phyloP scores from a whole-genome alignment of 2,797 vertebrate species.

The Gambelia wislizenii region DNA sequence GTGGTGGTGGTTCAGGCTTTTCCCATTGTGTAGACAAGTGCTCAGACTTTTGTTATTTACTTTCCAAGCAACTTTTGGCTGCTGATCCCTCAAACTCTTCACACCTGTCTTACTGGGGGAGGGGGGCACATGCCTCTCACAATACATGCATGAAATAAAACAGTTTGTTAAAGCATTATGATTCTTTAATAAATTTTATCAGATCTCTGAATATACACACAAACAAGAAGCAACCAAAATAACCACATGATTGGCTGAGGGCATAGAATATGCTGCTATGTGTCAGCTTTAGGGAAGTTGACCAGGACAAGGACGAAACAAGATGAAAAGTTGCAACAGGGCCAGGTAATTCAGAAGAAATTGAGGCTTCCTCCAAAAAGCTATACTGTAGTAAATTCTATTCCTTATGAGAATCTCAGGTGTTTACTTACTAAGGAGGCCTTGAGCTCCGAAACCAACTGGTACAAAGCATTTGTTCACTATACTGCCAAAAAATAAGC shows the following conservation, averaged over 20 bases:
- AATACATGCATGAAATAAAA: background rate
- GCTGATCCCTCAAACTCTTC: background rate
- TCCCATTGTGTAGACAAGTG: too few species aligned
- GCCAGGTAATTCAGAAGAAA: background rate
- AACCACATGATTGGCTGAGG: background rate
- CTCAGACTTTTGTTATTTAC: too few species aligned
- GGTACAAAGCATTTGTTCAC: background rate
- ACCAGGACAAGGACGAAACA: background rate
- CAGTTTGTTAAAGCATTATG: background rate
- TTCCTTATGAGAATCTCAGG: background rate
- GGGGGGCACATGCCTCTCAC: background rate
- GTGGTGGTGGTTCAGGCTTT: too few species aligned
- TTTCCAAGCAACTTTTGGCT: too few species aligned
- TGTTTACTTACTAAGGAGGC: background rate
- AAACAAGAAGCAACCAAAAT: background rate
- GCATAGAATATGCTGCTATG: background rate
- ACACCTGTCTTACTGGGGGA: background rate
- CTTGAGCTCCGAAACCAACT: background rate
- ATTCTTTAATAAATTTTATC: background rate
- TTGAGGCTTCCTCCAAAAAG: background rate
- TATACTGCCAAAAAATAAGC: background rate
- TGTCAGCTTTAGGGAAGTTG: background rate
- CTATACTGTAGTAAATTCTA: background rate
- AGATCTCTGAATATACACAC: slow-evolving; percentile 8
- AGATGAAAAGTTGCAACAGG: background rate